phyloP scores from a whole-genome alignment of 2,113 vertebrate species.

The Eira barbara region DNA sequence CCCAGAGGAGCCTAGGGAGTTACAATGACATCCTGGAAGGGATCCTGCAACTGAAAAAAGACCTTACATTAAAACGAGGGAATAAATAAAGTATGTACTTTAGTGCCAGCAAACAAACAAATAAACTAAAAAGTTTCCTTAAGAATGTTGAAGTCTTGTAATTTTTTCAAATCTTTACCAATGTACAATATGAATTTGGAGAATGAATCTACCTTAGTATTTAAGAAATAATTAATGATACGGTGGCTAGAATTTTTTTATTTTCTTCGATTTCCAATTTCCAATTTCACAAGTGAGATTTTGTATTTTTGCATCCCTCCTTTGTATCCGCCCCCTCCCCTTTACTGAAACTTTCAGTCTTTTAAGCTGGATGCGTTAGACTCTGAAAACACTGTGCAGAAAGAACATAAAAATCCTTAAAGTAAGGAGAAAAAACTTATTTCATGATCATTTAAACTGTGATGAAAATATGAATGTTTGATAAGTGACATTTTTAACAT shows the following conservation, averaged over 20 bases:
- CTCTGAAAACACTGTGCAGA: not conserved
- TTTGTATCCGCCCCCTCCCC: not conserved
- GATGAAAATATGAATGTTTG: not conserved
- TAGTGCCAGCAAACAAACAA: not conserved
- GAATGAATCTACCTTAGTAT: not conserved
- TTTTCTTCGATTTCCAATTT: not conserved
- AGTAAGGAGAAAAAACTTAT: not conserved
- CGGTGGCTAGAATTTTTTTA: not conserved
- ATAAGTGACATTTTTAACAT: constrained; percentile 23
- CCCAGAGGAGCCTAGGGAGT: not conserved
- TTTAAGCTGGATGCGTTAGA: not conserved
- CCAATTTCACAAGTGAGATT: not conserved
- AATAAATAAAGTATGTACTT: not conserved
- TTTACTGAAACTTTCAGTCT: not conserved
- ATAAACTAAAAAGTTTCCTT: not conserved
- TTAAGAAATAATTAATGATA: not conserved
- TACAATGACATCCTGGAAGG: not conserved
- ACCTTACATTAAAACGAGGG: not conserved
- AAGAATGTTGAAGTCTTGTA: not conserved
- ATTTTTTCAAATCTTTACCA: not conserved
- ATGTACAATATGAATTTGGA: not conserved
- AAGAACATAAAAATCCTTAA: not conserved
- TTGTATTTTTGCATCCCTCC: not conserved
- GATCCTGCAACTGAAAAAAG: not conserved
- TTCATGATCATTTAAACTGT: not conserved